Evolutionary conservation across 1,140 invertebrate genomes (phyloP), one percentile per base, ranked within the genome.

Genomic region (Drosophila nasuta): DNA sequence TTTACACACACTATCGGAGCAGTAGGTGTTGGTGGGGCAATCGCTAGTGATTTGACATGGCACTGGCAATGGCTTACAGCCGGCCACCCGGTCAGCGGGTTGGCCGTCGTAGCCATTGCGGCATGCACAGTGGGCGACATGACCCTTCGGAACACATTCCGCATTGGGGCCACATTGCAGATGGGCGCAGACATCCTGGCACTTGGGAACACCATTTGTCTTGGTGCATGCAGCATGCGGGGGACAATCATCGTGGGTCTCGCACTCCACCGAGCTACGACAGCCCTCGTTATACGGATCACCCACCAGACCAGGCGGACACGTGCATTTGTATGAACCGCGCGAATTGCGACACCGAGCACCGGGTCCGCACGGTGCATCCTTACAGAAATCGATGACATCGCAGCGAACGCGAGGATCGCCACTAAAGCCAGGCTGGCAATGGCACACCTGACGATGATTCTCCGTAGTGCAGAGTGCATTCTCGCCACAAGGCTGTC

Each of bases 341-440:
- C 95, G 93, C 3, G 95, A 95, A 90, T 98, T 98, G 73, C 95
- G 95, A 92, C 98, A 99, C 59, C 95, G 93, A 0, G 97, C 97
- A 46, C 95, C 95, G 38, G 95, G 94, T n/a, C 96, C 97, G 92
- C 97, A 98, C 6, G 97, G 97, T 62, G 94, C 94, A 73, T 95
- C 94, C 10, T 94, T 93, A 90, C 97, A 98, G 81, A 96, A 97
- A 92, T 98, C 96, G 48, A 98, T 96, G 28, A 96, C 92, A 46
- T 94, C 92, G 85, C 97, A 98, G 11, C 95, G 95, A 35, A 88
- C 93, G 8, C 94, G 89, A 1, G 96, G 94, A 93, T 97, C 95
- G 8, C 97, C 97, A 7, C 96, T 97, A 82, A 95, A 97, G 0
- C 97, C 97, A 11, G 97, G 96, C 91, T 97, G 96, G 92, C 97